Evolutionary conservation across 2,888 invertebrate genomes (phyloP), one percentile per base, ranked within the genome.

Genomic region (Zeuzera pyrina): DNA sequence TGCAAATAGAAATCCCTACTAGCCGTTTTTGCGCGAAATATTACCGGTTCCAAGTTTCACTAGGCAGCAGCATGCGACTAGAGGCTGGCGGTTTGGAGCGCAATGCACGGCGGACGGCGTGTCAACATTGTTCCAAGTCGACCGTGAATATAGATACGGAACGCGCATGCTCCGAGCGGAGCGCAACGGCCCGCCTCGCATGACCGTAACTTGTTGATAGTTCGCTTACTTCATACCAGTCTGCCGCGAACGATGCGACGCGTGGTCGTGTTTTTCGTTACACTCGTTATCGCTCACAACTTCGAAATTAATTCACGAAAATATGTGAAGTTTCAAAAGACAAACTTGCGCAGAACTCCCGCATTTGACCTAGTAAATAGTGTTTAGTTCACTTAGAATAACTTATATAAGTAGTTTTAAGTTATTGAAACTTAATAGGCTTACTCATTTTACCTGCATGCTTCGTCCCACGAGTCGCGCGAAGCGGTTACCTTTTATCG

Each of bases 391-490:
- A 56, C 52, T 55, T 59, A 61, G 48, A 62, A 58, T 56, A 51
- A 59, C 49, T 57, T 50, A 42, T 38, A 45, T 59, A 62, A 67
- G 59, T 77, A 77, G 74, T 78, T 77, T 70, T 73, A 73, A 72
- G 66, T 76, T 62, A 72, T 65, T 68, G 70, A 66, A 79, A 77
- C 71, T 69, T 73, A 70, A 67, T 73, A 78, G 72, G 77, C 69
- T 73, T 63, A 70, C 70, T 71, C 71, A 69, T 69, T 71, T 71
- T 79, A 81, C 79, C 81, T 81, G 79, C 76, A 74, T 73, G 72
- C 65, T 60, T 71, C 70, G 71, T 68, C 77, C 72, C 76, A 72
- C 77, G 74, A 68, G 59, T 64, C 57, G 61, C 54, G 68, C 64
- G 60, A 63, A 69, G 73, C 76, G 72, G 76, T 73, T 71, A 69